A percentile compares a stretch with the other conserved stretches of the same genome.
These are phyloP conservation scores for Parnassius glacialis DNA, from an alignment of 2,888 invertebrate genomes.

Conservation along the genomic window DNA sequence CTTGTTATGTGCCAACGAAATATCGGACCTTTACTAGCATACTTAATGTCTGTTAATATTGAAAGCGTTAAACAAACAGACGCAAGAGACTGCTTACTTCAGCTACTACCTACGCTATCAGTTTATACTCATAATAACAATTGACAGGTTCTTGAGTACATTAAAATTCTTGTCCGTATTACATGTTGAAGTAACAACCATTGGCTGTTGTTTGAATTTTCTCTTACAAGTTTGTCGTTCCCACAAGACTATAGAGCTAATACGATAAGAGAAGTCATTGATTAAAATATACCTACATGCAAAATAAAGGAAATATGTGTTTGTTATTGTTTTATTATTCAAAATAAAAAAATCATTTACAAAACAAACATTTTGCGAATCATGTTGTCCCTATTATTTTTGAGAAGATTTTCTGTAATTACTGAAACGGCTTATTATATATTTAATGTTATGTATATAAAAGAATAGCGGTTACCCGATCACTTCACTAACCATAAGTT, in stretches of 20 bases:
- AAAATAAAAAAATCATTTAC: no score
- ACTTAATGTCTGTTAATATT: constrained; percentile 19
- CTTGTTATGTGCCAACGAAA: constrained; percentile 1
- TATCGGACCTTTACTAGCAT: constrained; percentile 13
- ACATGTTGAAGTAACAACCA: constrained; percentile 11
- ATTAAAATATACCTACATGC: no score
- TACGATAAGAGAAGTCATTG: neutral
- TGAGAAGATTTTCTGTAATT: no score
- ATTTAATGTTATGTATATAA: no score
- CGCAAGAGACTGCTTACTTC: constrained; percentile 24
- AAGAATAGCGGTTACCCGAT: no score
- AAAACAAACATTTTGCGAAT: no score
- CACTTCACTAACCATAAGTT: no score
- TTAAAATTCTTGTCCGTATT: constrained; percentile 23
- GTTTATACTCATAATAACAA: constrained; percentile 34
- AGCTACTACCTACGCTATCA: constrained; percentile 53
- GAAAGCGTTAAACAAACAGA: constrained; percentile 19
- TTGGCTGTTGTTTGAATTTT: constrained; percentile 9
- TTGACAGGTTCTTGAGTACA: constrained; percentile 22
- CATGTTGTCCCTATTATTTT: no score
- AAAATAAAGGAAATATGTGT: no score
- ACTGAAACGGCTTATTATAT: no score
- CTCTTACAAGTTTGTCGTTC: constrained; percentile 3
- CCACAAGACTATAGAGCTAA: constrained; percentile 4
- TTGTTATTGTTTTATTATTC: no score